These are phyloP conservation scores for Drepana arcuata DNA, from an alignment of 1,140 invertebrate species.

Conservation along the genomic window DNA sequence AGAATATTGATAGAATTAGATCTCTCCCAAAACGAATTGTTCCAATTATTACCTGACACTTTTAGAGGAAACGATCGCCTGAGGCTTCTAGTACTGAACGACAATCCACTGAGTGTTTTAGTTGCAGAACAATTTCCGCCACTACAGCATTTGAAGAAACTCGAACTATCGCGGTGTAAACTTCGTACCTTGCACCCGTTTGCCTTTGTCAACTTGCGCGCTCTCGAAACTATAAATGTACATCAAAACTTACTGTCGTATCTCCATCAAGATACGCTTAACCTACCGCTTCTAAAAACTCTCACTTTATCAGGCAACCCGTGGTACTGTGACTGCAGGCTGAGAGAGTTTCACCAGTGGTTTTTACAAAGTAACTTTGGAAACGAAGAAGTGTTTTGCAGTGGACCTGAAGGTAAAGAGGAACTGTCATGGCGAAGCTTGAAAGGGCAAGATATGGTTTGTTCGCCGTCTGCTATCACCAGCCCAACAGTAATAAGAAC, in stretches of 20 bases:
- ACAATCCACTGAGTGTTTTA: slow-evolving; percentile 79
- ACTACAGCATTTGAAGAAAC: slow-evolving; percentile 79
- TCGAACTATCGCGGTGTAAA: slow-evolving; percentile 85
- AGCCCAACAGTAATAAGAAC: slow-evolving; percentile 51
- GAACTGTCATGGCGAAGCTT: slow-evolving; percentile 40
- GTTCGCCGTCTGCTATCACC: slow-evolving; percentile 37
- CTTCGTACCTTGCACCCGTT: slow-evolving; percentile 79
- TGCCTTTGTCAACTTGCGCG: slow-evolving; percentile 68
- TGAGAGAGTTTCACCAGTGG: slow-evolving; percentile 86
- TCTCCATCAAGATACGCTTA: slow-evolving; percentile 54
- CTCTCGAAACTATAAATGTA: slow-evolving; percentile 51
- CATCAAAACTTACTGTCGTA: slow-evolving; percentile 54
- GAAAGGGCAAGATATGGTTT: slow-evolving; percentile 48
- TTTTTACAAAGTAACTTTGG: slow-evolving; percentile 75
- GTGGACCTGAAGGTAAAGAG: slow-evolving; percentile 34
- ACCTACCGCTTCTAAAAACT: slow-evolving; percentile 77
- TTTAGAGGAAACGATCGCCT: slow-evolving; percentile 83
- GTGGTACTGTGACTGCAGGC: slow-evolving; percentile 90
- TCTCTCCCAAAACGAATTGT: slow-evolving; percentile 83
- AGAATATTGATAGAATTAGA: slow-evolving; percentile 91
- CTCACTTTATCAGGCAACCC: slow-evolving; percentile 86
- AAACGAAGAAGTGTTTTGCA: slow-evolving; percentile 51
- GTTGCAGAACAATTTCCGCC: slow-evolving; percentile 80
- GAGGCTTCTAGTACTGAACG: slow-evolving; percentile 78
- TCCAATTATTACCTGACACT: slow-evolving; percentile 78